Evolutionary conservation across 2,113 vertebrate genomes (phyloP).

Genomic region (Plectropomus leopardus): DNA sequence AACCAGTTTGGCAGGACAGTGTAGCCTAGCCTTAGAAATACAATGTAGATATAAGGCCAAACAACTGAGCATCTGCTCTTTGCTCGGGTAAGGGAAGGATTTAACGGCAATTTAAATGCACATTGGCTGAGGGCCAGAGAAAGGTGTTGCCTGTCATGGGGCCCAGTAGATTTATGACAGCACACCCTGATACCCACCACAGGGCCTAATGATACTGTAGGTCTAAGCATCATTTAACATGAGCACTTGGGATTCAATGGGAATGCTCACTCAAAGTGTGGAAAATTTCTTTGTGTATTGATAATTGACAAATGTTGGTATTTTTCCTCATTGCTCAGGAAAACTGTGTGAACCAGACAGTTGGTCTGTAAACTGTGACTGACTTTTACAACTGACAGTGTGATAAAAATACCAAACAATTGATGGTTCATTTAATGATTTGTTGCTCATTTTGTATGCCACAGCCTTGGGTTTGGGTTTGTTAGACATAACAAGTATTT

Average conservation of each 20-base stretch:
- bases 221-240: slow-evolving; percentile 1
- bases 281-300: neutral
- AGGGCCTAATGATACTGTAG: neutral
- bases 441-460: neutral
- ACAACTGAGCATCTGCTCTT: neutral
- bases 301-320: neutral
- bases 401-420: neutral
- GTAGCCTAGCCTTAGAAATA: neutral
- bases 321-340: neutral
- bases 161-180: neutral
- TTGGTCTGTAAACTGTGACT: neutral
- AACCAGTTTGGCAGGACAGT: neutral
- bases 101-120: neutral
- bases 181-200: neutral
- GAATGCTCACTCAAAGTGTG: too few relatives aligned
- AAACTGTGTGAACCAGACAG: neutral
- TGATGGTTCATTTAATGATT: neutral
- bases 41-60: neutral
- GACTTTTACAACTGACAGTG: too few relatives aligned
- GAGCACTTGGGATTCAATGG: neutral
- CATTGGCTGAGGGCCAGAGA: neutral
- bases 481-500: neutral
- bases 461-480: neutral
- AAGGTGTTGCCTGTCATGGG: neutral
- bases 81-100: neutral